Conservation (phyloP, 1,140 invertebrate genomes). For the Anastrepha ludens region DNA sequence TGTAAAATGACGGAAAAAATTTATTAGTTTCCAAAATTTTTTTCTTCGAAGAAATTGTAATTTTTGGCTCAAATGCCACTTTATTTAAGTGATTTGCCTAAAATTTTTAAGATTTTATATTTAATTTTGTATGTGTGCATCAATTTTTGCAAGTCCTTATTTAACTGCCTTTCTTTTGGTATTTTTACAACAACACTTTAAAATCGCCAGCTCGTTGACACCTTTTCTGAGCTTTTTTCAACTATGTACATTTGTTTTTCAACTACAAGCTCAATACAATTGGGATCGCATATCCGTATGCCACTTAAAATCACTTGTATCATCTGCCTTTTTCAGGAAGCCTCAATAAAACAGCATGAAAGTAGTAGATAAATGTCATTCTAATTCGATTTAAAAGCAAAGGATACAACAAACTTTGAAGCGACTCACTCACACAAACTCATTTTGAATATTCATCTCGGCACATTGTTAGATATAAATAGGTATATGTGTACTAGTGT, state of each 20-base stretch:
- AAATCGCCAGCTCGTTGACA: background rate
- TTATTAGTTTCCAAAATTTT: too few species aligned
- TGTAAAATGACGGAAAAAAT: too few species aligned
- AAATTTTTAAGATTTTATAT: too few species aligned
- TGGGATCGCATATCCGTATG: conserved; percentile 2
- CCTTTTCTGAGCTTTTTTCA: background rate
- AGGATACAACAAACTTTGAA: conserved; percentile 32
- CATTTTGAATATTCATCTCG: too few species aligned
- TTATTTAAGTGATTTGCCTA: too few species aligned
- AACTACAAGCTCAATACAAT: background rate
- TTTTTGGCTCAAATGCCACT: too few species aligned
- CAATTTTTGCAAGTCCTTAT: too few species aligned
- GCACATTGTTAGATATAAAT: background rate
- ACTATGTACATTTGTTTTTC: background rate
- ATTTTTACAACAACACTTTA: too few species aligned
- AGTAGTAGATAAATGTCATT: background rate
- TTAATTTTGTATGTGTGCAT: too few species aligned
- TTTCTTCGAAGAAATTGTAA: too few species aligned
- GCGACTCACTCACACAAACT: background rate
- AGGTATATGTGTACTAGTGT: too few species aligned
- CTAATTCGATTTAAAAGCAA: conserved; percentile 30
- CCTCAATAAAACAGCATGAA: background rate
- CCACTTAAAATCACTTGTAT: background rate
- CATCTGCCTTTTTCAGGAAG: background rate
- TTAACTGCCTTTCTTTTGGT: too few species aligned